Evolutionary conservation across 23 tunicate genomes (phyloP).

Genomic region (Ciona savignyi): DNA sequence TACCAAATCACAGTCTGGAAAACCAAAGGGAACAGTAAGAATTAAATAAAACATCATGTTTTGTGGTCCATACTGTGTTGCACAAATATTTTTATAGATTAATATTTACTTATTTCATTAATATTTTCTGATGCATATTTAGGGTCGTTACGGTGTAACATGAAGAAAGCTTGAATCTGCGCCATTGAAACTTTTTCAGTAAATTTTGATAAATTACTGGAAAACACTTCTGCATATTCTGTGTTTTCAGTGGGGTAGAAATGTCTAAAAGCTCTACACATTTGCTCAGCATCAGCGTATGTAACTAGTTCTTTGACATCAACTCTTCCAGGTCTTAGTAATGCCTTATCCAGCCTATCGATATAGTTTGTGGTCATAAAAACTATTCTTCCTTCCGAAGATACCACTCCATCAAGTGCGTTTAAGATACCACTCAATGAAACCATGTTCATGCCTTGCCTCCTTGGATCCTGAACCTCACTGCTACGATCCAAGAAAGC

Average conservation of each 20-base stretch:
- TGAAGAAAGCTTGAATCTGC: too few species aligned
- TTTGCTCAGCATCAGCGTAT: slow-evolving; percentile 48
- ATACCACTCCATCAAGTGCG: slow-evolving; percentile 94
- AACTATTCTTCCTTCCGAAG: slow-evolving; percentile 96
- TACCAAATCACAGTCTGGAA: too few species aligned
- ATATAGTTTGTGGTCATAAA: slow-evolving; percentile 96
- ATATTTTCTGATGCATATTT: slow-evolving; percentile 16
- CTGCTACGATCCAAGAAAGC: slow-evolving; percentile 82
- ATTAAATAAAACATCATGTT: too few species aligned
- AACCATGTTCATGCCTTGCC: slow-evolving; percentile 74
- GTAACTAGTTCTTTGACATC: slow-evolving; percentile 62
- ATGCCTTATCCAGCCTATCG: slow-evolving; percentile 78
- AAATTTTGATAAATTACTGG: slow-evolving; percentile 1
- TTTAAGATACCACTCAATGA: slow-evolving; percentile 90
- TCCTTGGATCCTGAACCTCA: slow-evolving; percentile 20
- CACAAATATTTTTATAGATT: too few species aligned
- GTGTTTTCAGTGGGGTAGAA: slow-evolving; percentile 58
- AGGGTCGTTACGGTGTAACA: slow-evolving; percentile 38
- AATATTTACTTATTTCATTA: too few species aligned
- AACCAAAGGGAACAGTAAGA: too few species aligned
- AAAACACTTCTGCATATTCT: slow-evolving; percentile 44
- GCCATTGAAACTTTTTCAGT: slow-evolving; percentile 55
- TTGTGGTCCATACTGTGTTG: too few species aligned
- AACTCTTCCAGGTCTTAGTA: slow-evolving; percentile 82
- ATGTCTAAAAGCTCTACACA: slow-evolving; percentile 47